phyloP scores from a whole-genome alignment of 2,888 invertebrate species.

The Philopedon plagiatum region DNA sequence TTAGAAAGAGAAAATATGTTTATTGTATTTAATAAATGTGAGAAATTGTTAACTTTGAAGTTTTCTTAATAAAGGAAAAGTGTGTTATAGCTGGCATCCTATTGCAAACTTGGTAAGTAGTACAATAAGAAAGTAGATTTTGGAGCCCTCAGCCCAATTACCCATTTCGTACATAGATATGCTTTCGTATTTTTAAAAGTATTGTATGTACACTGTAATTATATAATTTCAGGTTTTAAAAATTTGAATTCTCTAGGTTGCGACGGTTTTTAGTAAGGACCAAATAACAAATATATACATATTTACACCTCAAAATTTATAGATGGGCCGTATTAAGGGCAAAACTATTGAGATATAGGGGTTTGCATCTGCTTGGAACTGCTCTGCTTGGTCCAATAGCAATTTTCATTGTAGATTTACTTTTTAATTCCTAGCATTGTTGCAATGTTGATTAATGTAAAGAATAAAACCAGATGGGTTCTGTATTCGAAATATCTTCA shows the following conservation, averaged over 20 bases:
- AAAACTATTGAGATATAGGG: too few relatives aligned
- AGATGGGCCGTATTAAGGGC: too few relatives aligned
- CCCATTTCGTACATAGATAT: neutral
- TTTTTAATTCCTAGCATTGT: too few relatives aligned
- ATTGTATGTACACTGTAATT: neutral
- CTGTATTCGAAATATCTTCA: too few relatives aligned
- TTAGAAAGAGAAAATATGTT: neutral
- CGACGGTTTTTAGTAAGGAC: too few relatives aligned
- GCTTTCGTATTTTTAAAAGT: neutral
- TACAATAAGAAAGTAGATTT: neutral
- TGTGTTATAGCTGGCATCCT: constrained; percentile 5
- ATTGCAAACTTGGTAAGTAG: constrained; percentile 9
- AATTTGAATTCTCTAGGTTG: neutral
- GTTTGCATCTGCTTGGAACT: too few relatives aligned
- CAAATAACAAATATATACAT: too few relatives aligned
- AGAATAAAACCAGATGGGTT: too few relatives aligned
- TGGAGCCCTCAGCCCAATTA: constrained; percentile 2
- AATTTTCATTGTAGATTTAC: too few relatives aligned
- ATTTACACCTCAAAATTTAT: too few relatives aligned
- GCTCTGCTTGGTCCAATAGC: too few relatives aligned
- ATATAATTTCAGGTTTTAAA: neutral
- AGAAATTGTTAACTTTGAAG: neutral
- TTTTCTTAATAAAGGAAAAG: neutral
- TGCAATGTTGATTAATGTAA: too few relatives aligned
- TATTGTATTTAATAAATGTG: neutral